Percentiles rank a stretch among this genome's conserved stretches.
Evolutionary conservation across 2,797 vertebrate species (phyloP).

Genomic region (Poeciliopsis infans): DNA sequence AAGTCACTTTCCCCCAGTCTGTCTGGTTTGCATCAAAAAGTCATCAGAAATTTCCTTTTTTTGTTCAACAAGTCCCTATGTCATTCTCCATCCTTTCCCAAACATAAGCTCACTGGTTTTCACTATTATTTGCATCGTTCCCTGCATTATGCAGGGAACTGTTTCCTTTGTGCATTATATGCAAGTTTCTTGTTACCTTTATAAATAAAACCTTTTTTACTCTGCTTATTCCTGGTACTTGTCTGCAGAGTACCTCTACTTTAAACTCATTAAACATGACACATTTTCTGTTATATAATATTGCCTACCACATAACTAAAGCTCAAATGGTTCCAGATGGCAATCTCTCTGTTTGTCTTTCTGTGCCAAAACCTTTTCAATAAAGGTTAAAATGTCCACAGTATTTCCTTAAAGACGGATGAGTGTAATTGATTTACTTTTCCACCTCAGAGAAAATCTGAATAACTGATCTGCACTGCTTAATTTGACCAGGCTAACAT

Average conservation of each 20-base stretch:
- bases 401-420: background rate
- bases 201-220: background rate
- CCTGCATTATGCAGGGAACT: too few relatives aligned
- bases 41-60: background rate
- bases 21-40: background rate
- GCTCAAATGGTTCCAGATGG: background rate
- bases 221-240: background rate
- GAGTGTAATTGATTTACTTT: background rate
- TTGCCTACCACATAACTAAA: background rate
- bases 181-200: background rate
- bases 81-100: background rate
- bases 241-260: background rate
- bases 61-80: background rate
- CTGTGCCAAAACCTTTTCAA: background rate
- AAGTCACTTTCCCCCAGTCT: background rate
- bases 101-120: background rate
- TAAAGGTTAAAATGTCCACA: background rate
- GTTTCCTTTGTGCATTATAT: background rate
- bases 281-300: background rate
- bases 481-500: slow-evolving; percentile 6
- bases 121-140: background rate
- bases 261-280: slow-evolving; percentile 1
- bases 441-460: background rate
- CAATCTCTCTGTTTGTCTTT: background rate
- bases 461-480: background rate